Percentiles rank a stretch among this genome's conserved stretches.
Conservation (phyloP, 1,140 invertebrate species). For the Trachelipus rathkii region DNA sequence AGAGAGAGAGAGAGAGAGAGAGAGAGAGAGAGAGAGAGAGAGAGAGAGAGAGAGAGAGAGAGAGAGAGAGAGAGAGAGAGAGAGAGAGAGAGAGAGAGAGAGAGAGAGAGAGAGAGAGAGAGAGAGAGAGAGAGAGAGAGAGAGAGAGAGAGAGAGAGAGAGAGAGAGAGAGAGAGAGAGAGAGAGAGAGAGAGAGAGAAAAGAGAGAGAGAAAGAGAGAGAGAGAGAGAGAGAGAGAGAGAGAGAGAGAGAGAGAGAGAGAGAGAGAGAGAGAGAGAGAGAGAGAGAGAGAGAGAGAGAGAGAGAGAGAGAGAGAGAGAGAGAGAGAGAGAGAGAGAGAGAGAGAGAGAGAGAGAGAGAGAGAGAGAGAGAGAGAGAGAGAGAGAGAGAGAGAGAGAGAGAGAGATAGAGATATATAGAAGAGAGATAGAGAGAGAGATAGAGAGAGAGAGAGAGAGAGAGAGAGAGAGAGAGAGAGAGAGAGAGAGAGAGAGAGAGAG, state of each 20-base stretch:
- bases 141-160: not conserved
- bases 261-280: conserved; percentile 12
- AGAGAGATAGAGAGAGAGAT: conserved; percentile 9
- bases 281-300: conserved; percentile 13
- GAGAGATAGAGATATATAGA: not conserved
- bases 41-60: not conserved
- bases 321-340: conserved; percentile 17
- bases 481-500: not conserved
- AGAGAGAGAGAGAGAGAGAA: not conserved
- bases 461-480: not conserved
- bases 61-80: not conserved
- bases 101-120: not conserved
- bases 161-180: not conserved
- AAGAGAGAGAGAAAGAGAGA: no score
- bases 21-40: not conserved
- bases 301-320: conserved; percentile 15
- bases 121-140: conserved; percentile 7
- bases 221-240: conserved; percentile 9
- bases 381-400: conserved; percentile 17
- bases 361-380: not conserved
- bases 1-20: not conserved
- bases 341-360: not conserved
- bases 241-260: conserved; percentile 15
- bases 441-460: not conserved
- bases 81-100: not conserved